Evolutionary conservation across 2,888 invertebrate species (phyloP).

Genomic region (Pseudococcus longispinus): DNA sequence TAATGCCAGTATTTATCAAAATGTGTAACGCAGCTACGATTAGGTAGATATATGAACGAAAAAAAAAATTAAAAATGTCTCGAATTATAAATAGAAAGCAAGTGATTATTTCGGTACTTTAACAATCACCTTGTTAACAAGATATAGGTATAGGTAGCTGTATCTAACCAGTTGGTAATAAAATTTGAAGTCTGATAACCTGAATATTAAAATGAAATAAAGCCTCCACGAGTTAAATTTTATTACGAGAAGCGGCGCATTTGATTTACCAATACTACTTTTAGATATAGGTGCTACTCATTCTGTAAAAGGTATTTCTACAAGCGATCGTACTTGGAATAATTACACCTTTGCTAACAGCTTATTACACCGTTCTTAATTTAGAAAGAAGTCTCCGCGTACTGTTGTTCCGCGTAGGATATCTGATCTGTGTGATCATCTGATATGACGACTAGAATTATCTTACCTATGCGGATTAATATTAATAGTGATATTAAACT

Average conservation of each 20-base stretch:
- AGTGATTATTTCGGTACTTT: slow-evolving; percentile 31
- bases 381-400: neutral
- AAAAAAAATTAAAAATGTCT: neutral
- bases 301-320: slow-evolving; percentile 16
- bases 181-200: neutral
- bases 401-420: slow-evolving; percentile 1
- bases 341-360: slow-evolving; percentile 8
- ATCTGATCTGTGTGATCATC: neutral
- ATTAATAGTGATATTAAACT: slow-evolving; percentile 33
- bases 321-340: neutral
- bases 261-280: neutral
- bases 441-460: neutral
- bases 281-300: neutral
- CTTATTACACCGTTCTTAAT: slow-evolving; percentile 25
- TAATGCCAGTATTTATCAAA: neutral
- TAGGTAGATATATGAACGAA: neutral
- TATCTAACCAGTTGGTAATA: neutral
- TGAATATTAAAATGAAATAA: neutral
- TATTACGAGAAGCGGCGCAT: neutral
- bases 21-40: neutral
- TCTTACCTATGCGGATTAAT: neutral
- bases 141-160: neutral
- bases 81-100: neutral
- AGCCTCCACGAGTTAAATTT: neutral
- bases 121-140: slow-evolving; percentile 30